These are phyloP conservation scores for Griposia aprilina DNA, from an alignment of 2,888 invertebrate genomes.

Conservation along the genomic window DNA sequence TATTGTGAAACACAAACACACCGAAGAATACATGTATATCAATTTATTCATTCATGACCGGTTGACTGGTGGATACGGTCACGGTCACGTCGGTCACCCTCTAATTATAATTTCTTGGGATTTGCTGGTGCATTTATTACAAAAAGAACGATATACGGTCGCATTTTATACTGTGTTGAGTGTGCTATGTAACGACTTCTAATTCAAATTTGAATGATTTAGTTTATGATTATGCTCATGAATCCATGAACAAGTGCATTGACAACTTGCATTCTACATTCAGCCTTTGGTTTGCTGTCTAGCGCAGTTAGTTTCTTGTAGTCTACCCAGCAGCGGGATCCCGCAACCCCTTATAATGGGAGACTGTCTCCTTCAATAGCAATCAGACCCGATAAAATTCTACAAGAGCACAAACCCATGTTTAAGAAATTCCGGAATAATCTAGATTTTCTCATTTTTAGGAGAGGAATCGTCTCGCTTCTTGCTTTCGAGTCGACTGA, in stretches of 20 bases:
- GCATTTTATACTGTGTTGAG: not conserved
- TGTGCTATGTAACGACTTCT: not conserved
- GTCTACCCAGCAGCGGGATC: not conserved
- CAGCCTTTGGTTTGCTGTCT: not conserved
- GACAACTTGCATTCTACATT: not conserved
- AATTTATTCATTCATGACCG: constrained; percentile 26
- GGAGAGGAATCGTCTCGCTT: not conserved
- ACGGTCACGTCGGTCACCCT: constrained; percentile 6
- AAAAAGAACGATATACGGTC: not conserved
- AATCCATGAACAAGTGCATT: not conserved
- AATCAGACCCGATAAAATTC: not conserved
- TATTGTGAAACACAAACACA: constrained; percentile 5
- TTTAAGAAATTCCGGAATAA: not conserved
- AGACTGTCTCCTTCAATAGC: not conserved
- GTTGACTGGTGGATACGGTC: not conserved
- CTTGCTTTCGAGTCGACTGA: not conserved
- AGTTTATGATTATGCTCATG: not conserved
- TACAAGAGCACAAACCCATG: not conserved
- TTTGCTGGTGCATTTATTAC: not conserved
- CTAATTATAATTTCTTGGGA: constrained; percentile 1
- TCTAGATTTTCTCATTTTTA: not conserved
- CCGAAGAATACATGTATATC: not conserved
- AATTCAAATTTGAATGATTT: not conserved
- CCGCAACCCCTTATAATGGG: too few species aligned
- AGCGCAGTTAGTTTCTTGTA: not conserved